Evolutionary conservation across 2,797 vertebrate genomes (phyloP).

Genomic region (Paramormyrops hopkinsi): DNA sequence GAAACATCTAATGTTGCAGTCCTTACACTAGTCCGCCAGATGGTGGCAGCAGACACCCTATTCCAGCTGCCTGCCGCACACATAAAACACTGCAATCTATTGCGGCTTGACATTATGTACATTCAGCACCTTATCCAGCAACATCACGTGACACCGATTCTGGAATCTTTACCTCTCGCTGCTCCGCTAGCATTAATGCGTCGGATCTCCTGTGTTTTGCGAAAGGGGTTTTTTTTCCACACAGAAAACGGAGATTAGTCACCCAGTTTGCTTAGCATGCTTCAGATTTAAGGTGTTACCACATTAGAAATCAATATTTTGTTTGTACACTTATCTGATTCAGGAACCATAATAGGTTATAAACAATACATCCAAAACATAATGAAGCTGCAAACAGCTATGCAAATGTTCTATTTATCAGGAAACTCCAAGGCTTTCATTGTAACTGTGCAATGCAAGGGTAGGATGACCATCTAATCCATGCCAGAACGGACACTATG

Average conservation of each 20-base stretch:
- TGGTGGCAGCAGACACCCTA: constrained; percentile 53
- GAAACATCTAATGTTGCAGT: neutral
- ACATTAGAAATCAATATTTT: neutral
- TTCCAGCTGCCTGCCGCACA: neutral
- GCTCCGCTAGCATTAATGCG: neutral
- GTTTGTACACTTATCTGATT: neutral
- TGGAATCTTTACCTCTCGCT: neutral
- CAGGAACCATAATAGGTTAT: neutral
- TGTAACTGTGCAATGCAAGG: neutral
- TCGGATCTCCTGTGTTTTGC: neutral
- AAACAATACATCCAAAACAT: neutral
- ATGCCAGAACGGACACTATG: too few species aligned
- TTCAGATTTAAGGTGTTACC: neutral
- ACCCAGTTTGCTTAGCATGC: neutral
- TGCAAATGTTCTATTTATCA: neutral
- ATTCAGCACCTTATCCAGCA: neutral
- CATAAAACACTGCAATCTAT: neutral
- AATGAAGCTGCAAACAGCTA: neutral
- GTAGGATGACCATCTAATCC: neutral
- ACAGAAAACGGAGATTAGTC: neutral
- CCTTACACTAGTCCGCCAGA: constrained; percentile 35
- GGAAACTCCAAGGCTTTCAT: neutral
- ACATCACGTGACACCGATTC: neutral
- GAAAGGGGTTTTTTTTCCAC: neutral
- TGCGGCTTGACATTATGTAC: neutral